phyloP scores from a whole-genome alignment of 2,113 vertebrate genomes.

The Rhea pennata region DNA sequence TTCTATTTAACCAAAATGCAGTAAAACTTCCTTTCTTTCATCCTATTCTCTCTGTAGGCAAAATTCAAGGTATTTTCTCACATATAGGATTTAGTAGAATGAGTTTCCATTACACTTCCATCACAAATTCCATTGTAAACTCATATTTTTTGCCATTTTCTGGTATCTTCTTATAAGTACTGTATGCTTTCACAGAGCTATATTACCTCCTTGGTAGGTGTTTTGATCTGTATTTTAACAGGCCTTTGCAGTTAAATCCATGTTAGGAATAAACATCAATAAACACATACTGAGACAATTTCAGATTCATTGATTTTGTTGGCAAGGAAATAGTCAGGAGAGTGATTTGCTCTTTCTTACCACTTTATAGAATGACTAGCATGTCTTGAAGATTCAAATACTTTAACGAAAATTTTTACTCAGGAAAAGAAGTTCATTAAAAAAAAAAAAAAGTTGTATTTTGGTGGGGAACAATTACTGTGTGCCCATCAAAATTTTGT shows the following conservation, averaged over 20 bases:
- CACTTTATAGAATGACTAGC: background rate
- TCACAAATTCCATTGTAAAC: background rate
- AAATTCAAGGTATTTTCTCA: background rate
- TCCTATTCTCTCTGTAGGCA: background rate
- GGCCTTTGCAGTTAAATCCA: background rate
- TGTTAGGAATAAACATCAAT: slow-evolving; percentile 23
- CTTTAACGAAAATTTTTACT: background rate
- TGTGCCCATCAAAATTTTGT: background rate
- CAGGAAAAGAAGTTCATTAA: background rate
- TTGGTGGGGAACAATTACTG: background rate
- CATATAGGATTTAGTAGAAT: background rate
- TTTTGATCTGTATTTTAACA: slow-evolving; percentile 34
- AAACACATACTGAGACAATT: background rate
- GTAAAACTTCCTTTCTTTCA: background rate
- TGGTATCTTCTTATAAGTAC: background rate
- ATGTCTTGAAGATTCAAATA: slow-evolving; percentile 31
- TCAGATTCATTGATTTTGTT: slow-evolving; percentile 18
- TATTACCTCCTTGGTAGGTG: background rate
- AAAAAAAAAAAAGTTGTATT: background rate
- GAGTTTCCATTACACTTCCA: background rate
- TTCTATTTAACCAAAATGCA: background rate
- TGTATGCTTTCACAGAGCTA: background rate
- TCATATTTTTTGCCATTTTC: background rate
- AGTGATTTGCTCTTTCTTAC: slow-evolving; percentile 17
- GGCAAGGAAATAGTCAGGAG: background rate